phyloP scores from a whole-genome alignment of 2,888 invertebrate genomes.

The Syrista parreyssii region DNA sequence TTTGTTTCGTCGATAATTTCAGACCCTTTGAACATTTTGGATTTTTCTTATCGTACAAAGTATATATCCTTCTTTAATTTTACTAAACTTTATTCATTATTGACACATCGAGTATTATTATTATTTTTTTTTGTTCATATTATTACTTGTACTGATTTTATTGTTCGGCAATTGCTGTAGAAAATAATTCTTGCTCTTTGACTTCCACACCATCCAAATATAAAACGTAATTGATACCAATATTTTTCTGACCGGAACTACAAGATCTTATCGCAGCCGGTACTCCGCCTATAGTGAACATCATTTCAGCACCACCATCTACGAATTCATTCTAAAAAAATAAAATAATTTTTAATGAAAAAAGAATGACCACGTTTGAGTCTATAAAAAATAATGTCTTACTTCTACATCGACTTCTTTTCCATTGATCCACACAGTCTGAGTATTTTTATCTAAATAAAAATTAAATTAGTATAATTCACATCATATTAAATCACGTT shows the following conservation, averaged over 20 bases:
- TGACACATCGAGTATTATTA: background rate
- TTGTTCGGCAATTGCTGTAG: conserved; percentile 3
- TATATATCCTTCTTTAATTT: background rate
- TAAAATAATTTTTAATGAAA: conserved; percentile 22
- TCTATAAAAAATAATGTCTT: conserved; percentile 41
- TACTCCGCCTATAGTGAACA: conserved; percentile 72
- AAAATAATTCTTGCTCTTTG: conserved; percentile 13
- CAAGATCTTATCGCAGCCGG: conserved; percentile 67
- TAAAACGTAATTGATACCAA: conserved; percentile 54
- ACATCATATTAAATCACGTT: background rate
- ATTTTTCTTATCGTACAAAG: background rate
- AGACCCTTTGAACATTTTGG: background rate
- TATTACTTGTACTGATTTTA: background rate
- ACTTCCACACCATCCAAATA: conserved; percentile 51
- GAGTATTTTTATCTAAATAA: conserved; percentile 77
- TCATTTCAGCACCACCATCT: conserved; percentile 86
- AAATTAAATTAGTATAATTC: background rate
- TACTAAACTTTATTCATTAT: background rate
- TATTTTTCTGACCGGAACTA: conserved; percentile 54
- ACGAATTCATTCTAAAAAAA: conserved; percentile 80
- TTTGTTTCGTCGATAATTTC: conserved; percentile 23
- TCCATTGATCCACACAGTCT: conserved; percentile 84
- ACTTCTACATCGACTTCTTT: conserved; percentile 75
- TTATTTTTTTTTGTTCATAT: too few species aligned
- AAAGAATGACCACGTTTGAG: background rate